Evolutionary conservation across 1,140 invertebrate genomes (phyloP).

Genomic region (Drosophila lacteicornis): DNA sequence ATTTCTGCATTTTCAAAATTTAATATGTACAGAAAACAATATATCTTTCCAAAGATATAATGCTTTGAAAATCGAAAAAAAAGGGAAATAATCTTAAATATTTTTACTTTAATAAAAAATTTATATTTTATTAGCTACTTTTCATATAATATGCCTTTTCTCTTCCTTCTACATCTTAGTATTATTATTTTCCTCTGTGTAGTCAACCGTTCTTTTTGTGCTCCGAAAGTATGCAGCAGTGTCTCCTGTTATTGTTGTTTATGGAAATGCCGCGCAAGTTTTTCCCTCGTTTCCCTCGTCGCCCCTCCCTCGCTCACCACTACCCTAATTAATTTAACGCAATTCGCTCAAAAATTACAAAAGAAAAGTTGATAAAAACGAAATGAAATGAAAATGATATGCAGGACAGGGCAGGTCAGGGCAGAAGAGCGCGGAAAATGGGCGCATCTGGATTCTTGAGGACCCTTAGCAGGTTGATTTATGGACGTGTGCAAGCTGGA

Average conservation of each 20-base stretch:
- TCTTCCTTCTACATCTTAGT: background rate
- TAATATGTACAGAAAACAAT: background rate
- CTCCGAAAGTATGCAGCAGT: constrained; percentile 51
- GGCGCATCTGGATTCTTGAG: constrained; percentile 34
- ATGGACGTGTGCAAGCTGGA: constrained; percentile 38
- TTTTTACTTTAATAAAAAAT: background rate
- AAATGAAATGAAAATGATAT: constrained; percentile 59
- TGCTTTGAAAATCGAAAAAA: background rate
- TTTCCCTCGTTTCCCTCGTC: constrained; percentile 30
- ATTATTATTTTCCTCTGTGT: background rate
- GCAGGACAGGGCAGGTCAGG: constrained; percentile 7
- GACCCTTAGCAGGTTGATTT: constrained; percentile 38
- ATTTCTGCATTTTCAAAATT: too few relatives aligned
- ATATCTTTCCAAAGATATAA: too few relatives aligned
- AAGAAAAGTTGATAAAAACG: constrained; percentile 52
- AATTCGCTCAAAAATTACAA: constrained; percentile 59
- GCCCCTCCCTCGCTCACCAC: background rate
- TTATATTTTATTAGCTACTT: background rate
- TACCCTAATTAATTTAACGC: constrained; percentile 74
- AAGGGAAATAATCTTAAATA: background rate
- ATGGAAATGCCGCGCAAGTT: constrained; percentile 65
- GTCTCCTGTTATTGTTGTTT: constrained; percentile 49
- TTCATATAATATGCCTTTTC: background rate
- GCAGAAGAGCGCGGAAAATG: constrained; percentile 31
- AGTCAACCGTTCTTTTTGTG: background rate